A percentile compares a stretch with the other conserved stretches of the same genome.
phyloP scores from a whole-genome alignment of 2,113 vertebrate species.

The Capricornis sumatraensis region DNA sequence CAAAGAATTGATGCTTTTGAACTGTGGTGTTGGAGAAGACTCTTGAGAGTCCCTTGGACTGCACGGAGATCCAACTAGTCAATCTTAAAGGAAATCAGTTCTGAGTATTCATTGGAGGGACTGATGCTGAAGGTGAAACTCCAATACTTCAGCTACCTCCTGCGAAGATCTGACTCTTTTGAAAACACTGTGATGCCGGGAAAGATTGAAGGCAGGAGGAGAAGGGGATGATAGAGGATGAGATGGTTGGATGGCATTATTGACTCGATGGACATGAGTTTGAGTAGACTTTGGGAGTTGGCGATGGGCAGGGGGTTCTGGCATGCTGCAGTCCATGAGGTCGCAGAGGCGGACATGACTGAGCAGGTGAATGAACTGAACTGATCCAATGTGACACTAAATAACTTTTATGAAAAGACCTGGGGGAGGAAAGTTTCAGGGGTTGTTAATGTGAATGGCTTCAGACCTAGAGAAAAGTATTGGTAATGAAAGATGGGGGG shows the following conservation, averaged over 20 bases:
- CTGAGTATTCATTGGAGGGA: neutral
- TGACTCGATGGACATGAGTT: neutral
- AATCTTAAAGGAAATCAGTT: neutral
- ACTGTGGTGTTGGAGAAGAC: neutral
- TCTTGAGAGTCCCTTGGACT: neutral
- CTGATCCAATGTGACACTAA: neutral
- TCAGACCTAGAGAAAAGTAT: neutral
- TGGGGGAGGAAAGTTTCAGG: neutral
- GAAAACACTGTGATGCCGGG: accelerated
- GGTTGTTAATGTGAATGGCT: neutral
- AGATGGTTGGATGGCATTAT: neutral
- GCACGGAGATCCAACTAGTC: neutral
- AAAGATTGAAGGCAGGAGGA: neutral
- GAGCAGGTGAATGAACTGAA: neutral
- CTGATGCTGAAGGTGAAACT: neutral
- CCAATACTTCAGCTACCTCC: neutral
- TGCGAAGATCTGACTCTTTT: neutral
- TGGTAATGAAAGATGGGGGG: neutral
- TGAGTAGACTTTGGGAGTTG: neutral
- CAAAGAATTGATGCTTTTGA: neutral
- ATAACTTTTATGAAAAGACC: neutral
- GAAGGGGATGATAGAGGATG: neutral
- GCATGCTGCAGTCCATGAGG: neutral
- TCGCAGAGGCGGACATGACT: accelerated
- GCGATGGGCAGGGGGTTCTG: neutral